Evolutionary conservation across 2,888 invertebrate species (phyloP), one percentile per base, ranked within the genome.

Genomic region (Chloromyia formosa): DNA sequence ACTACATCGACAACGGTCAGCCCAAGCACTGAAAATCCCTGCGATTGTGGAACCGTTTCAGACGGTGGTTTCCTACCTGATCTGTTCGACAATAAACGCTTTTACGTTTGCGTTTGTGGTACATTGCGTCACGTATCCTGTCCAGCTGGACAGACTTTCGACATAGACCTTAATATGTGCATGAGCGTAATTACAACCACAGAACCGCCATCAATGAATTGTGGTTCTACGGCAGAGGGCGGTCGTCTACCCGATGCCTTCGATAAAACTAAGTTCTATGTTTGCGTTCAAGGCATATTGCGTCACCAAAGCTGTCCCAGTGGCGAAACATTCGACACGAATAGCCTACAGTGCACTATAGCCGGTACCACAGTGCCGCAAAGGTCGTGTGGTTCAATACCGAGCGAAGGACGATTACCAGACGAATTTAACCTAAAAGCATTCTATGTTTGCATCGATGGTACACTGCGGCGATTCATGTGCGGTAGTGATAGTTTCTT

Each of bases 1-100:
- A 7, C 49, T n/a, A 3, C 12, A 49, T 7, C 5, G 2, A 49
- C 49, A 49, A 49, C 49, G 2, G 27, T 35, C 7, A 35, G 27
- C 7, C 14, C 53, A 16, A 12, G 4, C 2, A 49, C 49, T 49
- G 5, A 12, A 12, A 49, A 49, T 49, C 49, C 49, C 1, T 49
- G 49, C 16, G 10, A 49, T 49, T 60, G 74, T 27, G 66, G 74
- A 20, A 22, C 20, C 1, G 16, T 64, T 1, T 7, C 45, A 3
- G 68, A 61, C 27, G 58, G 60, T 9, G 60, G 66, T 14, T 12
- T 18, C 9, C n/a, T 74, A 35, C 74, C 74, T 1, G 60, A 74
- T 35, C 20, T 45, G 23, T 23, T 45, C n/a, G 16, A 69, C 5
- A 35, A 69, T n/a, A 49, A 54, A n/a, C 20, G n/a, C 10, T 58